Conservation (phyloP, 1,140 invertebrate genomes). For the Drosophila bocki region DNA sequence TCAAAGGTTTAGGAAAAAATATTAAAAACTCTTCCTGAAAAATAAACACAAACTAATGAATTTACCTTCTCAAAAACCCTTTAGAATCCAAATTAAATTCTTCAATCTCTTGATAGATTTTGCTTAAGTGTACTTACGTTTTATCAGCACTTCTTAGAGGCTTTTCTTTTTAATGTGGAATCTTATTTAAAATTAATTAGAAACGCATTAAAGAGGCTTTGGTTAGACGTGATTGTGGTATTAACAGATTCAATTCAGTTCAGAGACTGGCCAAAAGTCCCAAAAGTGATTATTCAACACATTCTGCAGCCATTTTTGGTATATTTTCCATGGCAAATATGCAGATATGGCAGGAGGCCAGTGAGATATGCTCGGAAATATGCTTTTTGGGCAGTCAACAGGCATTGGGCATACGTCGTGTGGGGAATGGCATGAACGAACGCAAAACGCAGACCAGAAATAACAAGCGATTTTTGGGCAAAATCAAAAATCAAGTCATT, state of each 20-base stretch:
- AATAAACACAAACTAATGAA: rapidly evolving
- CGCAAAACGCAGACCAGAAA: slow-evolving; percentile 30
- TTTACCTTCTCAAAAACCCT: neutral
- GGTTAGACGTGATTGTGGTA: slow-evolving; percentile 8
- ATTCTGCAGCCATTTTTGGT: slow-evolving; percentile 23
- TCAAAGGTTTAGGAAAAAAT: no score
- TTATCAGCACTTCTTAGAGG: slow-evolving; percentile 18
- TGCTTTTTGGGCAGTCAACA: slow-evolving; percentile 38
- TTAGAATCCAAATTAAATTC: neutral
- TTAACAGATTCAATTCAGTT: slow-evolving; percentile 25
- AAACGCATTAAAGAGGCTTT: slow-evolving; percentile 27
- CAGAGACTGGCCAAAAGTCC: neutral
- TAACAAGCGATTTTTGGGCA: slow-evolving; percentile 53
- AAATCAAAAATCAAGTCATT: slow-evolving; percentile 70
- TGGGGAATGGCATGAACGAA: slow-evolving; percentile 15
- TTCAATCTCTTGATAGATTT: neutral
- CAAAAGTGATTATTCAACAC: slow-evolving; percentile 51
- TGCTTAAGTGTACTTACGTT: neutral
- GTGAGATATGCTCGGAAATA: slow-evolving; percentile 35
- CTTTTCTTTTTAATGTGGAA: slow-evolving; percentile 36
- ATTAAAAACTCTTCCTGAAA: neutral
- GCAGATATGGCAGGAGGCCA: slow-evolving; percentile 23
- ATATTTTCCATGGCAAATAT: slow-evolving; percentile 21
- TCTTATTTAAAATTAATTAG: slow-evolving; percentile 51
- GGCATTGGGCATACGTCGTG: slow-evolving; percentile 34